phyloP scores from a whole-genome alignment of 2,888 invertebrate species.

The Podotricha telesiphe region DNA sequence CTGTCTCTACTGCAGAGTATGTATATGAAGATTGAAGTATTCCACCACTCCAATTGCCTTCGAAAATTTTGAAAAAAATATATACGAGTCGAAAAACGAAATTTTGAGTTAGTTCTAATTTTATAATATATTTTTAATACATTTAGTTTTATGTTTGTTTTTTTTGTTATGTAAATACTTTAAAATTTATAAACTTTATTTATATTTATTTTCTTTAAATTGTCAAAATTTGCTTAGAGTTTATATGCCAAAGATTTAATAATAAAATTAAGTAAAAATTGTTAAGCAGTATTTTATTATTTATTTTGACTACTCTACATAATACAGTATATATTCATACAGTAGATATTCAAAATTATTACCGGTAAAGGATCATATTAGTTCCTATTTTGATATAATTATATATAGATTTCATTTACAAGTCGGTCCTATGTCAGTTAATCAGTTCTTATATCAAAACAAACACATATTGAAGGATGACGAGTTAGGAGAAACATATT shows the following conservation, averaged over 20 bases:
- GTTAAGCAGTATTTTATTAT: neutral
- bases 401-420: too few relatives aligned
- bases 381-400: too few relatives aligned
- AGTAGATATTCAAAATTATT: too few relatives aligned
- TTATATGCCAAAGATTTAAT: conserved; percentile 42
- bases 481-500: too few relatives aligned
- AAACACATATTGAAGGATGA: too few relatives aligned
- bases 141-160: neutral
- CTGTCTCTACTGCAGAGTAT: too few relatives aligned
- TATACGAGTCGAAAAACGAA: conserved; percentile 13
- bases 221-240: conserved; percentile 26
- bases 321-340: too few relatives aligned
- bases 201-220: conserved; percentile 1
- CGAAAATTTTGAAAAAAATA: neutral
- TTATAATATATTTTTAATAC: neutral
- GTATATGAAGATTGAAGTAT: neutral
- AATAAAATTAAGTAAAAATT: conserved; percentile 27
- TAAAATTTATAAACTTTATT: neutral
- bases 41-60: neutral
- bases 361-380: too few relatives aligned
- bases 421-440: too few relatives aligned
- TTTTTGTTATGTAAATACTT: conserved; percentile 10
- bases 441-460: too few relatives aligned
- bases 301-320: too few relatives aligned
- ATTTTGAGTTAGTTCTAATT: neutral